Base-by-base conservation (phyloP, 2,797 vertebrate genomes). In the Eurystomus glaucurus region DNA sequence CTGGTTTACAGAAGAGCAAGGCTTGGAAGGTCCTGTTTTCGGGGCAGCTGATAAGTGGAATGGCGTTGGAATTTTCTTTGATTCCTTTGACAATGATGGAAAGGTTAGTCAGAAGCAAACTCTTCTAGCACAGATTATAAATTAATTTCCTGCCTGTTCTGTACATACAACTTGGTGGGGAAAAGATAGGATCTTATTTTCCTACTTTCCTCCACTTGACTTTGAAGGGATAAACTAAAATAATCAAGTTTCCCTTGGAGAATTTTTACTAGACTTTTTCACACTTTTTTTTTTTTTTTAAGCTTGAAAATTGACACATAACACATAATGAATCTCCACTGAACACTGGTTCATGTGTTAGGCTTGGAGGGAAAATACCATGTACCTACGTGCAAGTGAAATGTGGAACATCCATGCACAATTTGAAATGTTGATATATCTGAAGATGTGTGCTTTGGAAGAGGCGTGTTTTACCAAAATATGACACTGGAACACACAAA, bases 71-170 rank as follows among this genome's bases (percentile, higher is more conserved):
- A 94, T 99, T 96, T 99, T 99, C 98, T 99, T 99, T 88, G 99
- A 99, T 97, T 99, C 99, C 17, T 99, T 99, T 96, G 99, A 99
- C 98, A 99, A 99, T 16, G 99, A 99, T 88, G 99, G 99, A 90
- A 99, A 99, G 99, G 99, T 99, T 91, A 80, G 98, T 97, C 41
- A 55, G 61, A 78, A 82, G 31, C 45, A 65, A 78, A 78, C 12
- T 55, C 45, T 78, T 61, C 14, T 61, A 31, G n/a, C 11, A 70
- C 65, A 71, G 12, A 29, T 21, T 48, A 39, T 19, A 43, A 54
- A 58, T 46, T 14, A 5, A 39, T 88, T 90, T 79, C 22, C 33
- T 69, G n/a, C 61, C 48, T 72, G 12, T 66, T 78, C 52, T 2
- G 1, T 39, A 33, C 10, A 5, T 46, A 6, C 3, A 19, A 18